Percentiles rank a stretch among this genome's conserved stretches.
Evolutionary conservation across 2,113 vertebrate species (phyloP).

Genomic region (Corythaixoides concolor): DNA sequence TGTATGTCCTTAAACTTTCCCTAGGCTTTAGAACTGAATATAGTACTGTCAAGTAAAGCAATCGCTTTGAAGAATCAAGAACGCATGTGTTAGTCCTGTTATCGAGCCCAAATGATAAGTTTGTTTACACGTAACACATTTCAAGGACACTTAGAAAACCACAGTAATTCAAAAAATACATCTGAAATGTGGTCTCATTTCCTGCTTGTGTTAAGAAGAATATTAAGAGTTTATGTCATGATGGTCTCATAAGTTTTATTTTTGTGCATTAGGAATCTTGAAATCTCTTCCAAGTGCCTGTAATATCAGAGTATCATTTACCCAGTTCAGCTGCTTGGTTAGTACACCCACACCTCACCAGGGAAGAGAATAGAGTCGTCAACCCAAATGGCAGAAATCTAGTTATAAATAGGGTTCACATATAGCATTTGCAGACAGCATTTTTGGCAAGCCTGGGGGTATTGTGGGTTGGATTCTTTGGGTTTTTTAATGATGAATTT

Average conservation of each 20-base stretch:
- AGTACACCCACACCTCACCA: not conserved
- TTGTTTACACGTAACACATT: slow-evolving; percentile 44
- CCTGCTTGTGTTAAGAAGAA: not conserved
- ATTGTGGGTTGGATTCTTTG: not conserved
- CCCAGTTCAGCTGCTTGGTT: not conserved
- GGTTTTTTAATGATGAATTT: not conserved
- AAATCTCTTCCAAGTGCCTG: not conserved
- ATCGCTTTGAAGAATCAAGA: slow-evolving; percentile 8
- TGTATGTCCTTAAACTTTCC: not conserved
- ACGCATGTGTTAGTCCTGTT: not conserved
- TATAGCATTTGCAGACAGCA: not conserved
- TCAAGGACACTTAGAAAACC: slow-evolving; percentile 24
- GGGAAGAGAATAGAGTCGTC: not conserved
- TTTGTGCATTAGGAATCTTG: not conserved
- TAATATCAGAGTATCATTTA: not conserved
- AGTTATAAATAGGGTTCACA: not conserved
- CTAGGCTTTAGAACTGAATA: slow-evolving; percentile 10
- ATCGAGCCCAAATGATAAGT: slow-evolving; percentile 16
- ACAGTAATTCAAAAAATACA: slow-evolving; percentile 46
- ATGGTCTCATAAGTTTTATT: not conserved
- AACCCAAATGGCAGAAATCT: not conserved
- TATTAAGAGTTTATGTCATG: not conserved
- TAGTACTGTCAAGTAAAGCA: not conserved
- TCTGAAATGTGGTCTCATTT: slow-evolving; percentile 51
- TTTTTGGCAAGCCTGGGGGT: not conserved